Percentiles rank a stretch among this genome's conserved stretches.
phyloP scores from a whole-genome alignment of 2,113 vertebrate species.

The Apodemus sylvaticus region DNA sequence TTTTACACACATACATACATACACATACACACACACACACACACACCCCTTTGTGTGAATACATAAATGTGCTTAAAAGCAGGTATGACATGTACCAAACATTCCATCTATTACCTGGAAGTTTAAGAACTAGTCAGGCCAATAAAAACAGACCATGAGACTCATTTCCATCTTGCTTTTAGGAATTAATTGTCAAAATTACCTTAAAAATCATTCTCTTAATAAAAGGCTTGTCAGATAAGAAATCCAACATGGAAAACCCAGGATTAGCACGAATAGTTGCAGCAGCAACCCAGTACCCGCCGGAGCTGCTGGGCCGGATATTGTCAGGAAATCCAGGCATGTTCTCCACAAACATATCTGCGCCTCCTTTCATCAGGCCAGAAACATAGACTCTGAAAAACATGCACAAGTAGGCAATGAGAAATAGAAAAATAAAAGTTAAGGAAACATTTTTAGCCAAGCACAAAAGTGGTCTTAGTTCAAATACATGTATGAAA shows the following conservation, averaged over 20 bases:
- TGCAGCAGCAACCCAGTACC: constrained; percentile 97
- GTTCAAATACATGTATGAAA: not conserved
- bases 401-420: constrained; percentile 52
- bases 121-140: not conserved
- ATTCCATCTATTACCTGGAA: constrained; percentile 24
- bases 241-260: constrained; percentile 97
- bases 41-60: not conserved
- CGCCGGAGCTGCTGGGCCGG: constrained; percentile 93
- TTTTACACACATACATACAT: not conserved
- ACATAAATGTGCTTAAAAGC: not conserved
- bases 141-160: not conserved
- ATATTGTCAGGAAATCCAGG: constrained; percentile 98
- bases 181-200: constrained; percentile 61
- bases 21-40: too few species aligned
- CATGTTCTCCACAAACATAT: constrained; percentile 96
- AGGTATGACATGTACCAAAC: not conserved
- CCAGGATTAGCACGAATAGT: constrained; percentile 92
- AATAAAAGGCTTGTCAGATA: constrained; percentile 95
- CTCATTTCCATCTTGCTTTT: constrained; percentile 6
- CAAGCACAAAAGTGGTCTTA: not conserved
- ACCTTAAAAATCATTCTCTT: constrained; percentile 98
- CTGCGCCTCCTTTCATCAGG: constrained; percentile 96
- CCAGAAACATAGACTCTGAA: constrained; percentile 95
- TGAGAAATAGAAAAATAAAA: not conserved
- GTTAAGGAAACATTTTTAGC: not conserved